These are phyloP conservation scores for Brachylomia viminalis DNA, from an alignment of 2,888 invertebrate genomes.

Conservation along the genomic window DNA sequence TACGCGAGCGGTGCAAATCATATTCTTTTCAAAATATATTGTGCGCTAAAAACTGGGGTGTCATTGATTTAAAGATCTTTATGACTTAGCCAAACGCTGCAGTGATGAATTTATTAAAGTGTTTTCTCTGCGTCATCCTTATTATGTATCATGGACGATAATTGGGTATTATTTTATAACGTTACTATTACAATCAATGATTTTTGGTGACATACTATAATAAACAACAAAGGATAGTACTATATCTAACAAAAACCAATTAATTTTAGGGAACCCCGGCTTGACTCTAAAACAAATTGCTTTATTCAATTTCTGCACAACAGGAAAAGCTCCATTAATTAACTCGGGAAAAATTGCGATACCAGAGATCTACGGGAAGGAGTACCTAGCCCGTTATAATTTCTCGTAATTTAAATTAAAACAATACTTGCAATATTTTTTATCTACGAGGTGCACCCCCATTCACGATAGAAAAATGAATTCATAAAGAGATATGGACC, in stretches of 20 bases:
- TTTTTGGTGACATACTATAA: not conserved
- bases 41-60: constrained; percentile 40
- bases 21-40: constrained; percentile 53
- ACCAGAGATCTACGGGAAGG: constrained; percentile 9
- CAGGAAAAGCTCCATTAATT: constrained; percentile 33
- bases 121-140: constrained; percentile 24
- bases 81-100: constrained; percentile 44
- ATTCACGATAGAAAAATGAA: constrained; percentile 39
- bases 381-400: constrained; percentile 12
- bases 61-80: constrained; percentile 58
- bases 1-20: constrained; percentile 46
- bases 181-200: constrained; percentile 8
- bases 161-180: constrained; percentile 26
- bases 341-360: constrained; percentile 35
- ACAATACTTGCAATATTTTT: constrained; percentile 37
- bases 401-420: constrained; percentile 36
- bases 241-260: not conserved
- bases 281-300: constrained; percentile 7
- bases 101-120: constrained; percentile 44
- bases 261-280: not conserved
- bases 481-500: constrained; percentile 48
- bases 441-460: constrained; percentile 33
- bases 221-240: not conserved
- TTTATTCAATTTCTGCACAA: constrained; percentile 23
- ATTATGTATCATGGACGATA: constrained; percentile 25